These are phyloP conservation scores for Coecobrya sp. DNA, from an alignment of 2,888 invertebrate genomes.

Conservation along the genomic window DNA sequence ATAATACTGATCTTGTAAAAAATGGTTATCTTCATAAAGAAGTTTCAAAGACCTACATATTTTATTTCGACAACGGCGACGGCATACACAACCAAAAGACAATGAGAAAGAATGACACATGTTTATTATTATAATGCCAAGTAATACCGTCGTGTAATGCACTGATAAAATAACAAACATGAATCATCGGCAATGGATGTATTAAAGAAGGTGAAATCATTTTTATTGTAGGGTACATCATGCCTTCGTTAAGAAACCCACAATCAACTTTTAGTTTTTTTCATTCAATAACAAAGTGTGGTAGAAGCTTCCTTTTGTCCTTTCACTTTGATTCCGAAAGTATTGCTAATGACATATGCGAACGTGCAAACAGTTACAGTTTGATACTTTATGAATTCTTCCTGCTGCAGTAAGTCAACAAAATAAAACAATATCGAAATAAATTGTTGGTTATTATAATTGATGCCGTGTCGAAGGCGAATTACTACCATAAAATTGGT, in stretches of 20 bases:
- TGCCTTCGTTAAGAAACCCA: constrained; percentile 32
- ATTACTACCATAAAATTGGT: constrained; percentile 70
- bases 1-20: constrained; percentile 8
- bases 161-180: not conserved
- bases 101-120: constrained; percentile 46
- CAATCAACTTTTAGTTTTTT: constrained; percentile 54
- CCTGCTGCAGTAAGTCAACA: not conserved
- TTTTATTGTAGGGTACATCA: constrained; percentile 19
- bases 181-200: not conserved
- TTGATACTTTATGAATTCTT: not conserved
- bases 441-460: not conserved
- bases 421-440: not conserved
- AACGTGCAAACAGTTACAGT: not conserved
- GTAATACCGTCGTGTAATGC: no score
- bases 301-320: not conserved
- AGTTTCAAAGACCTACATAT: constrained; percentile 68
- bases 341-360: not conserved
- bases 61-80: not conserved
- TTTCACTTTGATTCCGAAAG: constrained; percentile 8
- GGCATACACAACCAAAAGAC: not conserved
- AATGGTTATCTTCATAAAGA: constrained; percentile 12
- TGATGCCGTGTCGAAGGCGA: not conserved
- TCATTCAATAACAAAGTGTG: not conserved
- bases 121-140: constrained; percentile 4
- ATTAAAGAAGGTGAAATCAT: constrained; percentile 53